Base-by-base conservation (phyloP, 37 sponge, comb jelly and placozoan genomes). In the Bolinopsis microptera region DNA sequence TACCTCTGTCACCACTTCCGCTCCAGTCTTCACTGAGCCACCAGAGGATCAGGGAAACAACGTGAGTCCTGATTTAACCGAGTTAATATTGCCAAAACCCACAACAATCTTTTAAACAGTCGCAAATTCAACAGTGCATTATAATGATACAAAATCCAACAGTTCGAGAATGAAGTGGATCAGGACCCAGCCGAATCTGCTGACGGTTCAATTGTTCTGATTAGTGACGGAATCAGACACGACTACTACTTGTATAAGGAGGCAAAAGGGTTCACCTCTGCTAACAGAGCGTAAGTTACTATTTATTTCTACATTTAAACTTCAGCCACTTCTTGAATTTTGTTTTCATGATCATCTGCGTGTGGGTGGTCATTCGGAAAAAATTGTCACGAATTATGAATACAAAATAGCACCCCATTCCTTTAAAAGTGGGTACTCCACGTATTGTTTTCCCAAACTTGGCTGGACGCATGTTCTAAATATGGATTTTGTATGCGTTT, bases 251-350 rank as follows among this genome's bases (percentile, higher is more conserved):
- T 86, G 30, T 86, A 86, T 48, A 34, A 86, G 32, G 90, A 86
- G 13, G n/a, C n/a, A 13, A 38, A 27, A 1, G 90, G 90, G 8
- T 86, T 86, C 61, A 86, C 90, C 26, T 39, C 90, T 2, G 90
- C 90, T n/a, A 86, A 86, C 90, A 86, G 61, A 86, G 90, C 90
- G 90, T 86, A 38, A 86, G 90, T 86, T 8, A 3, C 18, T 13
- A 72, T n/a, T n/a, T 24, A 72, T n/a, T 72, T 21, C 5, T 72
- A 72, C 3, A n/a, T 28, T 30, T 72, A 28, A 28, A 30, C 5
- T 23, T 28, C 75, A 72, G 31, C 31, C 26, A 67, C 68, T 67
- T 21, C 68, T 21, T 21, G 18, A 67, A 67, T 67, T 13, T 67
- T 21, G 68, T 21, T 21, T 67, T 67, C 18, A 21, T 67, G 21